Percentiles rank a stretch among this genome's conserved stretches.
Conservation (phyloP, 53 echinoderm and acorn worm genomes). For the Echinometra lucunter region DNA sequence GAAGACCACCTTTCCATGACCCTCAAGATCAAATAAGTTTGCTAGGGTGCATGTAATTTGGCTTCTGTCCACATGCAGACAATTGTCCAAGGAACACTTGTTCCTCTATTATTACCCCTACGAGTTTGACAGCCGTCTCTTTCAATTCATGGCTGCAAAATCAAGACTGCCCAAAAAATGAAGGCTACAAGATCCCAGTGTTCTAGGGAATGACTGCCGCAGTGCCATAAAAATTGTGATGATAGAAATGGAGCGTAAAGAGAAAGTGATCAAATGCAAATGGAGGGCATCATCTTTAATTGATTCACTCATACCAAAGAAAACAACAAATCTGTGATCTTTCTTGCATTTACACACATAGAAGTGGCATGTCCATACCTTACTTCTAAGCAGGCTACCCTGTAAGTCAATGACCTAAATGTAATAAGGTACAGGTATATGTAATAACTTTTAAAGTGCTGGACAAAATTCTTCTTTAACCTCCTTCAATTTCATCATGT, state of each 20-base stretch:
- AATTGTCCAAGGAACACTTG: conserved; percentile 32
- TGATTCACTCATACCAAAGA: neutral
- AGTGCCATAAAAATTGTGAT: no score
- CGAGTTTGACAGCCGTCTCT: neutral
- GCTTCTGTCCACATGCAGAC: neutral
- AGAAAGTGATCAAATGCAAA: no score
- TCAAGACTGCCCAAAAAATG: neutral
- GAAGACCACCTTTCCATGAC: neutral
- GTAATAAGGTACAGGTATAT: neutral
- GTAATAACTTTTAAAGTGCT: no score
- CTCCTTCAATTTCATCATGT: neutral
- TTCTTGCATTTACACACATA: no score
- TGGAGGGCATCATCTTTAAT: no score
- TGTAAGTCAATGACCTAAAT: neutral
- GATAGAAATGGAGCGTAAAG: no score
- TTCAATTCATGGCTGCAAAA: neutral
- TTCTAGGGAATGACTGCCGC: neutral
- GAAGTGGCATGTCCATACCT: neutral
- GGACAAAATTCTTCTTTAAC: neutral
- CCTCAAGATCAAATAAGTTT: neutral
- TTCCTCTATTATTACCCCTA: neutral
- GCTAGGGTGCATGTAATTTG: neutral
- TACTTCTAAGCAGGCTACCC: neutral
- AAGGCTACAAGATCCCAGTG: neutral
- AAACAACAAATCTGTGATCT: no score